Percentiles rank a stretch among this genome's conserved stretches.
Evolutionary conservation across 2,888 invertebrate genomes (phyloP).

Genomic region (Drosophila atroscutellata): DNA sequence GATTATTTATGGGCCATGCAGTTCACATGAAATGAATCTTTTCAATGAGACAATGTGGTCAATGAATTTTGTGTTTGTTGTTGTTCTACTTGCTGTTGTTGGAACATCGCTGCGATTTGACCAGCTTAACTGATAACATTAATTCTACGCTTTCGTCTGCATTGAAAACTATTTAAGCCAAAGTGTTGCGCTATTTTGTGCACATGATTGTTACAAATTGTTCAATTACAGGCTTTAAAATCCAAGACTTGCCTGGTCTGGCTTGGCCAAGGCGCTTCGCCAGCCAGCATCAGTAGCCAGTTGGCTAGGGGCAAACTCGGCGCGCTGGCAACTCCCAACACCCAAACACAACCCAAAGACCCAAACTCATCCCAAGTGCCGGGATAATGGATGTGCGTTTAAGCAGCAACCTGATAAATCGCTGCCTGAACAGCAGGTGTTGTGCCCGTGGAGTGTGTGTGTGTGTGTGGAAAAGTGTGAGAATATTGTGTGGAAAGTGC

Average conservation of each 20-base stretch:
- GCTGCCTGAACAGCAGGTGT: conserved; percentile 73
- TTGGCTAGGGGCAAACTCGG: conserved; percentile 42
- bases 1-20: conserved; percentile 13
- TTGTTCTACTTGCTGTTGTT: conserved; percentile 52
- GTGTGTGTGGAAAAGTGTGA: conserved; percentile 55
- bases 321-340: conserved; percentile 20
- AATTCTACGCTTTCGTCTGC: conserved; percentile 69
- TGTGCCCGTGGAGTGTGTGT: conserved; percentile 35
- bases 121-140: conserved; percentile 60
- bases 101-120: conserved; percentile 45
- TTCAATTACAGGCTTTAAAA: conserved; percentile 77
- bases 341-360: conserved; percentile 7
- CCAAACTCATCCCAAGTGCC: conserved; percentile 22
- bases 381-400: conserved; percentile 78
- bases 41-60: conserved; percentile 30
- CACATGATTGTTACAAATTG: conserved; percentile 81
- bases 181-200: conserved; percentile 78
- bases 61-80: conserved; percentile 18
- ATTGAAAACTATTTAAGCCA: conserved; percentile 79
- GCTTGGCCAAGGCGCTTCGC: background rate
- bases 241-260: conserved; percentile 1
- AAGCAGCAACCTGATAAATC: conserved; percentile 76
- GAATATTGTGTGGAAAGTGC: conserved; percentile 53
- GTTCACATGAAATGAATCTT: conserved; percentile 7
- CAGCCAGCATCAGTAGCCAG: conserved; percentile 44